Evolutionary conservation across 2,797 vertebrate genomes (phyloP).

Genomic region (Chelidonichthys spinosus): DNA sequence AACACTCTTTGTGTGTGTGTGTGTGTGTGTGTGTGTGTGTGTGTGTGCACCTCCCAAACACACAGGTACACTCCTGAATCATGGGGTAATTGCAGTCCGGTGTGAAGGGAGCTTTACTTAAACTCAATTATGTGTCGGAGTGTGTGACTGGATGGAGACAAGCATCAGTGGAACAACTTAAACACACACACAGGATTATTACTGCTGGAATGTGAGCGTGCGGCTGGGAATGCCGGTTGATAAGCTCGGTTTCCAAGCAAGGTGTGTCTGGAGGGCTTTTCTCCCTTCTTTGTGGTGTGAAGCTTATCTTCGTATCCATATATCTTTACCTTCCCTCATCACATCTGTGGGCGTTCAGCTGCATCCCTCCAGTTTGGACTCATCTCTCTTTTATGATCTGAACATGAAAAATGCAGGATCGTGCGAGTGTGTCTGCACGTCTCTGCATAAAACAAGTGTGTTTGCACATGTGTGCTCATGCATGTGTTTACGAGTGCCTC

Average conservation of each 20-base stretch:
- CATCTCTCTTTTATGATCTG: constrained; percentile 47
- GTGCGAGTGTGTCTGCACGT: constrained; percentile 28
- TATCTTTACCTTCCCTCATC: background rate
- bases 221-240: constrained; percentile 31
- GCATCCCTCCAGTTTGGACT: constrained; percentile 18
- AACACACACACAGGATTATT: constrained; percentile 39
- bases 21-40: background rate
- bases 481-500: constrained; percentile 48
- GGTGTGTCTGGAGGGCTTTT: background rate
- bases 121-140: constrained; percentile 43
- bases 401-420: constrained; percentile 67
- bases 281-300: background rate
- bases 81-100: constrained; percentile 49
- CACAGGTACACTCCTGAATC: constrained; percentile 47
- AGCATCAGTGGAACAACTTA: constrained; percentile 20
- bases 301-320: background rate
- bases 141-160: constrained; percentile 27
- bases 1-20: background rate
- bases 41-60: constrained; percentile 12
- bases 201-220: constrained; percentile 46
- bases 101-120: constrained; percentile 34
- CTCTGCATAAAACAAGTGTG: constrained; percentile 41
- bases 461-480: constrained; percentile 71
- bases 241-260: constrained; percentile 19
- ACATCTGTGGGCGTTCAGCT: constrained; percentile 1